phyloP scores from a whole-genome alignment of 2,797 vertebrate genomes.

The Micrastur ruficollis region DNA sequence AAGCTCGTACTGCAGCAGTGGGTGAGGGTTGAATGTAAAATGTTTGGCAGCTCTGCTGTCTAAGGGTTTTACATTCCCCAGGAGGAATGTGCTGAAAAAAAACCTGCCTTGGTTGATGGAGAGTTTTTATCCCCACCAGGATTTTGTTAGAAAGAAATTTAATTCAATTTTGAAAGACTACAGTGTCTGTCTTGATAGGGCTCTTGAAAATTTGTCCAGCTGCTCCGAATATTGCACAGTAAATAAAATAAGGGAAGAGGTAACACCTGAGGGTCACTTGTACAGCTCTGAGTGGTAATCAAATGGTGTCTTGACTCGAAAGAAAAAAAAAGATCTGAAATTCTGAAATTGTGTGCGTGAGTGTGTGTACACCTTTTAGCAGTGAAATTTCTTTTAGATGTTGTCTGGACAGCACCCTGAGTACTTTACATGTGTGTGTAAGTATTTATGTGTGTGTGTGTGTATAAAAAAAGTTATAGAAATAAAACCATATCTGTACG shows the following conservation, averaged over 20 bases:
- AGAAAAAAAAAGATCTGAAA: background rate
- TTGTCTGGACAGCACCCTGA: background rate
- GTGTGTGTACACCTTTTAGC: background rate
- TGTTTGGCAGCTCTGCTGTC: background rate
- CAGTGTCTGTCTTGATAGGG: background rate
- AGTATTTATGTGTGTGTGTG: background rate
- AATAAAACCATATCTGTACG: background rate
- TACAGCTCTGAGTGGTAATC: background rate
- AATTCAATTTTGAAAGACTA: background rate
- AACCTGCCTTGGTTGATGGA: background rate
- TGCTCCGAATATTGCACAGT: background rate
- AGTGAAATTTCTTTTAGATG: background rate
- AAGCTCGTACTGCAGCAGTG: background rate
- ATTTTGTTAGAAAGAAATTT: background rate
- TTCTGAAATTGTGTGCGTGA: background rate
- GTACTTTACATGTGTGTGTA: background rate
- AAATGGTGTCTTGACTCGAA: background rate
- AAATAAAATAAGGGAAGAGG: background rate
- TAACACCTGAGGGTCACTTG: background rate
- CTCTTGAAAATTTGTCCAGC: background rate
- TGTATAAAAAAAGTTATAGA: background rate
- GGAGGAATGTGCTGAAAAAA: background rate
- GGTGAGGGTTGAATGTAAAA: background rate
- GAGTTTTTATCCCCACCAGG: background rate
- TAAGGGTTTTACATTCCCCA: background rate